These are phyloP conservation scores for Mormyrus hasselquistii DNA, from an alignment of 2,797 vertebrate genomes.

Conservation along the genomic window DNA sequence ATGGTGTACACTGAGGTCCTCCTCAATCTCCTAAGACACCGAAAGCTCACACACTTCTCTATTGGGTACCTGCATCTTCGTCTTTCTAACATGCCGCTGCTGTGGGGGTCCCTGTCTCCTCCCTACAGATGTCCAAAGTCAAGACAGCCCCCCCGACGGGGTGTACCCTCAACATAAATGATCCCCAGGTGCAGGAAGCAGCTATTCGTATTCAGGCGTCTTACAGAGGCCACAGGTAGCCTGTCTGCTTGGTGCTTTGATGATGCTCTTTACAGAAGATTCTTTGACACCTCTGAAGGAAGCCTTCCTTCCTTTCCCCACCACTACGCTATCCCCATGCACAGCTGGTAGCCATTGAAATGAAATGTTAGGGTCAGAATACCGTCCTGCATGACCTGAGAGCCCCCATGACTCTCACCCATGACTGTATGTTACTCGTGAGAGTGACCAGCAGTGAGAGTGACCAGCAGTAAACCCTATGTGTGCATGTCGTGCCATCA, in stretches of 20 bases:
- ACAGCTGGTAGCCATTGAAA: not conserved
- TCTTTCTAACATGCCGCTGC: not conserved
- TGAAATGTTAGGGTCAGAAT: not conserved
- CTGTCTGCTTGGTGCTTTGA: not conserved
- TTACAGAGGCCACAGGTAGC: conserved; percentile 55
- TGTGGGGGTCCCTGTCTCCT: not conserved
- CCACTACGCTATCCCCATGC: not conserved
- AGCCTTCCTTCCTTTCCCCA: not conserved
- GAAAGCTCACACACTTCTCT: not conserved
- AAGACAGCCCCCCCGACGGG: conserved; percentile 49
- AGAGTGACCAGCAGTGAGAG: not conserved
- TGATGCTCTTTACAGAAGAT: no score
- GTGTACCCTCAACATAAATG: conserved; percentile 54
- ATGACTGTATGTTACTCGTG: not conserved
- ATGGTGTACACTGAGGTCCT: not conserved
- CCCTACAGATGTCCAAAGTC: conserved; percentile 52
- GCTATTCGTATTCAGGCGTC: conserved; percentile 63
- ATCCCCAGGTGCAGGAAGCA: conserved; percentile 57
- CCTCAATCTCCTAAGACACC: not conserved
- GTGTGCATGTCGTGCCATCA: conserved; percentile 11
- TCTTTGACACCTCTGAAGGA: not conserved
- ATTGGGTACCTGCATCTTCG: not conserved
- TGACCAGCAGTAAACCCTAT: not conserved
- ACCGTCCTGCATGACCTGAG: not conserved
- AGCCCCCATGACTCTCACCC: not conserved